Base-by-base conservation (phyloP, 2,888 invertebrate species). In the Alloscopus bannaensis region DNA sequence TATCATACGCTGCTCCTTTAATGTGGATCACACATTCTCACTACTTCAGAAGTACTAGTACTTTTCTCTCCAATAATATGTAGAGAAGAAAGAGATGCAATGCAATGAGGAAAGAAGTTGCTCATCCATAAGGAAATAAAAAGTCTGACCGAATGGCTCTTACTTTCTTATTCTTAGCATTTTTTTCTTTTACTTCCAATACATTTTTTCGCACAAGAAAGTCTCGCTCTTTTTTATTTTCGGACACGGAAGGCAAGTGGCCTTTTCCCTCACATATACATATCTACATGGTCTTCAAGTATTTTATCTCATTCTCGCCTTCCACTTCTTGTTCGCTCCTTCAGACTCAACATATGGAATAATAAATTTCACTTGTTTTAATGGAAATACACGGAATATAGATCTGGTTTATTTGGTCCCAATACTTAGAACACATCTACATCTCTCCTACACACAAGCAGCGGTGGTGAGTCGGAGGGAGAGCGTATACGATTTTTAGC, bases 301-400 rank as follows among this genome's bases (percentile, higher is more conserved):
- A 57, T 64, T 62, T 71, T 60, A 59, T 71, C 73, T 64, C 75
- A 75, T 75, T 45, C 59, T 59, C 59, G 42, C 40, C 36, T 45
- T 40, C 45, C 36, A 22, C 40, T 20, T 45, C 26, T 28, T 60
- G 20, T 64, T 50, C 57, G 36, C 55, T 66, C 42, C 55, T 75
- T 66, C 66, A 59, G 60, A 36, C 47, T 75, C 75, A 75, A 40
- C 75, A 75, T 66, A 75, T 75, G 75, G 75, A 75, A 75, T 75
- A 75, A 75, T 75, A 75, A 75, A 81, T 83, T 81, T 81, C 81
- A 78, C 80, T 83, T 77, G 66, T 81, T 81, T 80, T 81, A 83
- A 81, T 81, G 83, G 81, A 81, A 83, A 79, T 65, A 66, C 66
- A 66, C 31, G 66, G 36, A 28, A 73, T 57, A 66, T 55, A 55